Conservation (phyloP, 2,113 vertebrate genomes). For the Phrynosoma platyrhinos region DNA sequence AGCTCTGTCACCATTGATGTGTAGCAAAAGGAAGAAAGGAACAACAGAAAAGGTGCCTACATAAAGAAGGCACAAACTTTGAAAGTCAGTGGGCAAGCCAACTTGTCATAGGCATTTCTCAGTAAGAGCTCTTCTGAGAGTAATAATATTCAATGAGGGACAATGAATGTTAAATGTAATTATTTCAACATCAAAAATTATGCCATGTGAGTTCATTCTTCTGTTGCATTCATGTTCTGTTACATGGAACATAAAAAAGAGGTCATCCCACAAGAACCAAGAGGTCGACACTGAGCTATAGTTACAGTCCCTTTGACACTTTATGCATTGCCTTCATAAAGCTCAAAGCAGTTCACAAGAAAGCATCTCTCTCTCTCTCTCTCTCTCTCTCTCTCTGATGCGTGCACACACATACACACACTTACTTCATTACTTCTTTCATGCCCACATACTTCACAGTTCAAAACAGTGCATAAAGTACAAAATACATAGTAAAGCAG, state of each 20-base stretch:
- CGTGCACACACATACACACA: neutral
- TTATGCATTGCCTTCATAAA: neutral
- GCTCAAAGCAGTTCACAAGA: neutral
- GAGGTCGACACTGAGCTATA: neutral
- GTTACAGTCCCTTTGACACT: neutral
- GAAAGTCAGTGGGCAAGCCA: neutral
- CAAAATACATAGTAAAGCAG: neutral
- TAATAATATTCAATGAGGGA: neutral
- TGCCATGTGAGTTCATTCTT: neutral
- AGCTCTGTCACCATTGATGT: neutral
- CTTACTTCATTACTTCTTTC: neutral
- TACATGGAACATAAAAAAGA: neutral
- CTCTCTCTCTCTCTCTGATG: too few species aligned
- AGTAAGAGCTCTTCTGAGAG: neutral
- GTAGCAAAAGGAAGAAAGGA: neutral
- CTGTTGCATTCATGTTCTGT: neutral
- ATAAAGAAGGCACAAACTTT: neutral
- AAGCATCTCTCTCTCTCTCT: neutral
- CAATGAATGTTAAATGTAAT: neutral
- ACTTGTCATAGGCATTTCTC: neutral
- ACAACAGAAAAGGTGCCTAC: neutral
- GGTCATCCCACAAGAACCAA: conserved; percentile 4
- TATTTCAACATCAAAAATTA: conserved; percentile 4
- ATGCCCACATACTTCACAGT: neutral
- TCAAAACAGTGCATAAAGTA: neutral